Percentiles rank a stretch among this genome's conserved stretches.
These are phyloP conservation scores for Otolemur crassicaudatus DNA, from an alignment of 2,797 vertebrate genomes.

Conservation along the genomic window DNA sequence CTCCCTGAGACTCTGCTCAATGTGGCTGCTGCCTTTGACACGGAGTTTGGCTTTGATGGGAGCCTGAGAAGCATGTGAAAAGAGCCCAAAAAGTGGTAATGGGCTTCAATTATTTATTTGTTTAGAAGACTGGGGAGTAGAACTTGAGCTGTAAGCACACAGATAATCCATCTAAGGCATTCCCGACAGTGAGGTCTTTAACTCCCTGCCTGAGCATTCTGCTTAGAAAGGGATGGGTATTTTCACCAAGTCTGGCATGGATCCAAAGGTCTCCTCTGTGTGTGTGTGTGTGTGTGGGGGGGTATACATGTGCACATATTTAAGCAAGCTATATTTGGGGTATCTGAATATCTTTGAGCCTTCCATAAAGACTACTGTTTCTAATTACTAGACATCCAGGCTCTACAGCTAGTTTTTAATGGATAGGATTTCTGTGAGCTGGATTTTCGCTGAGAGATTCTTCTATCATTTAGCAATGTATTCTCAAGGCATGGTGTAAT, in stretches of 20 bases:
- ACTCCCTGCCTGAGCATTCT: conserved; percentile 79
- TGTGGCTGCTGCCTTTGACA: conserved; percentile 84
- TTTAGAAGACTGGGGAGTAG: conserved; percentile 83
- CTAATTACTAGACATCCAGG: conserved; percentile 84
- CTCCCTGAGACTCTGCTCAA: conserved; percentile 81
- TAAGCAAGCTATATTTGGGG: conserved; percentile 67
- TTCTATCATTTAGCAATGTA: conserved; percentile 80
- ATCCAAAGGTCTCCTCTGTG: conserved; percentile 75
- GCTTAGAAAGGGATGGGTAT: conserved; percentile 54
- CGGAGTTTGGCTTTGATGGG: conserved; percentile 86
- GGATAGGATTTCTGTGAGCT: conserved; percentile 72
- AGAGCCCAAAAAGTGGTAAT: conserved; percentile 82
- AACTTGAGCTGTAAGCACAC: conserved; percentile 79
- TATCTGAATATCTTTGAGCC: conserved; percentile 73
- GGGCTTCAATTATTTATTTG: conserved; percentile 87
- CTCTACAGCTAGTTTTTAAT: conserved; percentile 66
- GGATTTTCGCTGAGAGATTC: conserved; percentile 77
- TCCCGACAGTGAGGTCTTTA: conserved; percentile 82
- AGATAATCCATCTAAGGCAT: conserved; percentile 83
- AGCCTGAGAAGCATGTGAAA: conserved; percentile 79
- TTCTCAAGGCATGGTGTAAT: conserved; percentile 83
- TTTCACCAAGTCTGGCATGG: conserved; percentile 76
- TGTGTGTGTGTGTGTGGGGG: not conserved
- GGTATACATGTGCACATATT: not conserved
- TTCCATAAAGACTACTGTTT: conserved; percentile 81